Conservation (phyloP, 1,140 invertebrate genomes). For the Leptinotarsa defecta region DNA sequence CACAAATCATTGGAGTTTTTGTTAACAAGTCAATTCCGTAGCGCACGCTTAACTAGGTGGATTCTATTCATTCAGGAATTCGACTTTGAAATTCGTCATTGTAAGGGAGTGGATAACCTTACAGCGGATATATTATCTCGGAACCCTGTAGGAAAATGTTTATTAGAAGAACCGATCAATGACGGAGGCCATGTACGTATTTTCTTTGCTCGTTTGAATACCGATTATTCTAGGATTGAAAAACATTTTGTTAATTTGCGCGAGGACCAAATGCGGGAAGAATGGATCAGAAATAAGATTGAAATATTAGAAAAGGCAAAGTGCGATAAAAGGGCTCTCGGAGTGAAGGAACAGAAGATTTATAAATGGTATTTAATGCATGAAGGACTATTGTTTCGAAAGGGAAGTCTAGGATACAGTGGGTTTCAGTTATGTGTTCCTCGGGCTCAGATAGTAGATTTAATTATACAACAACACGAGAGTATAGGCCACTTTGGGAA, state of each 20-base stretch:
- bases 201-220: background rate
- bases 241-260: background rate
- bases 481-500: conserved; percentile 16
- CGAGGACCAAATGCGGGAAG: background rate
- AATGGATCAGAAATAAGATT: conserved; percentile 11
- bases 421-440: conserved; percentile 5
- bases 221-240: background rate
- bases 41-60: conserved; percentile 56
- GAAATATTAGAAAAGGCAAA: background rate
- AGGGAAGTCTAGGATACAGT: background rate
- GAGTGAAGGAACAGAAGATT: background rate
- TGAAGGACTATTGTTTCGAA: background rate
- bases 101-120: background rate
- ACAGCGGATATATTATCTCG: background rate
- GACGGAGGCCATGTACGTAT: background rate
- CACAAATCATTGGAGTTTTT: conserved; percentile 58
- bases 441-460: background rate
- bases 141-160: background rate
- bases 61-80: conserved; percentile 53
- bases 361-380: background rate
- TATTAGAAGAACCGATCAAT: background rate
- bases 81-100: conserved; percentile 42
- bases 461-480: conserved; percentile 6
- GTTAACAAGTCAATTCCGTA: conserved; percentile 53
- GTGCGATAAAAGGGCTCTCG: background rate